These are phyloP conservation scores for Pocillopora grandis DNA, from an alignment of 92 coral and sea anemone genomes.

Conservation along the genomic window DNA sequence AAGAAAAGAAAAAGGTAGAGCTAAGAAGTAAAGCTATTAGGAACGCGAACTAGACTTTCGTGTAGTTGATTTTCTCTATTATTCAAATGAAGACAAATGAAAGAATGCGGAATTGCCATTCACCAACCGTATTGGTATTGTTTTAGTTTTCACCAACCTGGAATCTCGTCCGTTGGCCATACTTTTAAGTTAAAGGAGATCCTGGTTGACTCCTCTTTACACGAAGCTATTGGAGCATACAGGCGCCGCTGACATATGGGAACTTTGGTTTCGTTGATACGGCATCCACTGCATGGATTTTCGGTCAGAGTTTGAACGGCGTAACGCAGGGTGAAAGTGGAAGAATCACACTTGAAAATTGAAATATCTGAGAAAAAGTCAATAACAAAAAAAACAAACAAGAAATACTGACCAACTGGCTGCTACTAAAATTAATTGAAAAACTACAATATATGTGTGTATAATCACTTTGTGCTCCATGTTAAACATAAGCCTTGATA, in stretches of 20 bases:
- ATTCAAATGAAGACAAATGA: too few relatives aligned
- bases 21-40: too few relatives aligned
- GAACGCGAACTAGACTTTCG: too few relatives aligned
- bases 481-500: too few relatives aligned
- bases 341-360: constrained; percentile 10
- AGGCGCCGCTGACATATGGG: constrained; percentile 30
- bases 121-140: too few relatives aligned
- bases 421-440: too few relatives aligned
- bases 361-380: not conserved
- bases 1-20: too few relatives aligned
- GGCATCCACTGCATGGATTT: constrained; percentile 7
- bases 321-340: not conserved
- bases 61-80: too few relatives aligned
- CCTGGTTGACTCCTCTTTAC: not conserved
- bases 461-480: too few relatives aligned
- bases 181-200: constrained; percentile 5
- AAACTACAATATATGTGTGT: too few relatives aligned
- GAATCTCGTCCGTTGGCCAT: not conserved
- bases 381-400: not conserved
- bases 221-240: constrained; percentile 29
- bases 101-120: too few relatives aligned
- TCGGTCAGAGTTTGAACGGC: not conserved
- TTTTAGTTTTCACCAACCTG: constrained; percentile 6
- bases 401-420: too few relatives aligned
- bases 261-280: not conserved